Conservation (phyloP, 1,140 invertebrate genomes). For the Nylanderia fulva region DNA sequence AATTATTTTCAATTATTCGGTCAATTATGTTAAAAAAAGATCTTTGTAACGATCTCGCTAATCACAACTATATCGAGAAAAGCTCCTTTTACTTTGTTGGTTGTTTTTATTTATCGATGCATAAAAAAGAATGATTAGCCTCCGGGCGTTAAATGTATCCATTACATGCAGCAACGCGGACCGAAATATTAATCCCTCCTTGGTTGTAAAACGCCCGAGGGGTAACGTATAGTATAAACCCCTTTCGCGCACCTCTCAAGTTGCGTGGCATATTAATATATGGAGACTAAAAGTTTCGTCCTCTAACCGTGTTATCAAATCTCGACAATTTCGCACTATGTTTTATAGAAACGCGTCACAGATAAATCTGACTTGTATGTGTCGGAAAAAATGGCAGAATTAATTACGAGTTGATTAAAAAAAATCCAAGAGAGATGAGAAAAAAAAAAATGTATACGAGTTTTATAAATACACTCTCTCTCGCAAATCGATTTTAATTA, state of each 20-base stretch:
- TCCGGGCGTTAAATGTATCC: slow-evolving; percentile 45
- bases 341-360: neutral
- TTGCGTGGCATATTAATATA: slow-evolving; percentile 17
- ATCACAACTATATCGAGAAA: neutral
- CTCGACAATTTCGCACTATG: neutral
- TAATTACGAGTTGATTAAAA: neutral
- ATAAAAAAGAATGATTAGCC: slow-evolving; percentile 31
- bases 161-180: slow-evolving; percentile 48
- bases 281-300: neutral
- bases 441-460: neutral
- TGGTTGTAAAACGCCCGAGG: slow-evolving; percentile 40
- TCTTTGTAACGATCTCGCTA: neutral
- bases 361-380: neutral
- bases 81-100: neutral
- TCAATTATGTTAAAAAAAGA: no score
- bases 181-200: slow-evolving; percentile 65
- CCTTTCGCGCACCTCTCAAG: slow-evolving; percentile 31
- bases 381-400: neutral
- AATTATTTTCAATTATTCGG: no score
- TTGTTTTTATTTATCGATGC: neutral
- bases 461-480: neutral
- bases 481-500: slow-evolving; percentile 1
- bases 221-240: slow-evolving; percentile 25
- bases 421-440: neutral
- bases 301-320: neutral